These are phyloP conservation scores for Bombus waltoni DNA, from an alignment of 1,140 invertebrate genomes.

Conservation along the genomic window DNA sequence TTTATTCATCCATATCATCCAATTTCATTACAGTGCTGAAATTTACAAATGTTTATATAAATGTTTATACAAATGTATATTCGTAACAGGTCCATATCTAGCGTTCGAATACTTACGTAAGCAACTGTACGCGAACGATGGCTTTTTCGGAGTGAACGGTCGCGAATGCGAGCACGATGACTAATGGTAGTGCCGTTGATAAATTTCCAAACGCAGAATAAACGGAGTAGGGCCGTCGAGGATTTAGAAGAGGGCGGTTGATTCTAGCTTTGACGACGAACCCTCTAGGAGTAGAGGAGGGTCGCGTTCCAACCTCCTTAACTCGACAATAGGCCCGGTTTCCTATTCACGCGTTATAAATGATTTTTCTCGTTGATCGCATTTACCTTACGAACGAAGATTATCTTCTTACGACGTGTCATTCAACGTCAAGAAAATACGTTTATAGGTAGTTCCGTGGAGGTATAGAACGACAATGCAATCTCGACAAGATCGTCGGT, in stretches of 20 bases:
- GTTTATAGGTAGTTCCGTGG: too few relatives aligned
- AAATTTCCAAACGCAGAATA: slow-evolving; percentile 62
- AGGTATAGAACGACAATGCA: neutral
- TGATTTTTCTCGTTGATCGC: slow-evolving; percentile 4
- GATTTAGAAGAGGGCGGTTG: slow-evolving; percentile 22
- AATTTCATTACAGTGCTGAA: too few relatives aligned
- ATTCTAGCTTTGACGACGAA: slow-evolving; percentile 15
- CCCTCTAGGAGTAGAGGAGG: too few relatives aligned
- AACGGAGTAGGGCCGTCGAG: slow-evolving; percentile 48
- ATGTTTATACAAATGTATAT: too few relatives aligned
- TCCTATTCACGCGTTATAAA: neutral
- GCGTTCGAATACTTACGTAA: too few relatives aligned
- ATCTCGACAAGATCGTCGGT: neutral
- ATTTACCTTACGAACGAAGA: neutral
- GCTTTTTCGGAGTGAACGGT: slow-evolving; percentile 41
- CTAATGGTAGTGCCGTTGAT: slow-evolving; percentile 66
- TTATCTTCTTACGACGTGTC: neutral
- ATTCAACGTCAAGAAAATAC: too few relatives aligned
- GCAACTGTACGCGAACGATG: neutral
- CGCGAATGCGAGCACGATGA: slow-evolving; percentile 53
- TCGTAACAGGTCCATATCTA: too few relatives aligned
- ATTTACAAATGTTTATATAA: too few relatives aligned
- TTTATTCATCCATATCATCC: too few relatives aligned
- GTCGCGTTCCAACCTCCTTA: neutral
- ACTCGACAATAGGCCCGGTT: slow-evolving; percentile 28